Evolutionary conservation across 2,888 invertebrate species (phyloP), one percentile per base, ranked within the genome.

Genomic region (Cenopis cana): DNA sequence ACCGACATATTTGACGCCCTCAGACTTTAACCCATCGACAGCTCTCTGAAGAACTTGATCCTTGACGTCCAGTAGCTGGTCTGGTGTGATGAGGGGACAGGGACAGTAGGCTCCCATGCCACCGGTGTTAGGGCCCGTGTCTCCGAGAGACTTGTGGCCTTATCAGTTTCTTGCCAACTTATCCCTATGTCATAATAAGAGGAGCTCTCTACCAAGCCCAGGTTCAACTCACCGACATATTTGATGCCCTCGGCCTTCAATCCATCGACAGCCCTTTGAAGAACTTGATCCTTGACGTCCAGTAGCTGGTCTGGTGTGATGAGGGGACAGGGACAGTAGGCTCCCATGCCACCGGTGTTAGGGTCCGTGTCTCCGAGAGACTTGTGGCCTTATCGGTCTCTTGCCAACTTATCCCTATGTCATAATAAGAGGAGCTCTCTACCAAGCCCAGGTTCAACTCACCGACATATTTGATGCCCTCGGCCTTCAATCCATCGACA

Each of bases 341-440:
- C 99, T 0, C 99, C 99, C 99, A 99, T 99, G 56, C 99, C 99
- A 0, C 99, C 99, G 0, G 99, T 99, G 88, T 99, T 99, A n/a
- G 97, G 98, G 0, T 99, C 99, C 20, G 94, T 89, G 90, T 99
- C 99, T 0, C 96, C 96, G 77, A 99, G 95, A 49, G 98, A 95
- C 89, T 99, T 99, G 90, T 99, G 98, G 93, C 99, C 99, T 87
- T 99, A 2, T 29, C 29, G 5, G 29, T 29, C 29, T 29, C 29
- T 29, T 2, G 5, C 3, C 3, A 29, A 29, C 29, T 29, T 29
- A 5, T 29, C 5, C 29, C 29, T 29, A 29, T 29, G 29, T 5
- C 29, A 29, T 29, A 29, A 29, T 29, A 29, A 29, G 29, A 29
- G 29, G 5, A 29, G 29, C 2, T 29, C 10, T 9, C 6, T 33